Conservation (phyloP, 2,113 vertebrate species). For the Puffinus mauretanicus region DNA sequence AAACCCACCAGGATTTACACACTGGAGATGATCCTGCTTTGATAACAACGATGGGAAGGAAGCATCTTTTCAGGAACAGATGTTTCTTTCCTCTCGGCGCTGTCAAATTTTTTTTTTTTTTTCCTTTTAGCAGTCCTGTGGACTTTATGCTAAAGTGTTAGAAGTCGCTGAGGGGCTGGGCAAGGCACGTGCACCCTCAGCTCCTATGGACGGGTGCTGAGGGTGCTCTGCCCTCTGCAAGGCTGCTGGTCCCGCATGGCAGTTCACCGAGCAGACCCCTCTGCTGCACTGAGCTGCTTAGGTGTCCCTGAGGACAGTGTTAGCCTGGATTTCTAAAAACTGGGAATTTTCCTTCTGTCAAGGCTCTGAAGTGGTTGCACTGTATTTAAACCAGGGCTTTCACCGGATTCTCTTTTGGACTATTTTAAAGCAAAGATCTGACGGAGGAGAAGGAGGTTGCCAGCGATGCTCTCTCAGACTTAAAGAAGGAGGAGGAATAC, state of each 20-base stretch:
- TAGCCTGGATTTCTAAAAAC: conserved; percentile 21
- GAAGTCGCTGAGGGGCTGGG: not conserved
- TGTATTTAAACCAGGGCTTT: conserved; percentile 57
- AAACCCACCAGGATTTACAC: not conserved
- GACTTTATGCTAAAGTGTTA: not conserved
- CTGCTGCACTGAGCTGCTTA: not conserved
- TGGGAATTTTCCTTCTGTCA: conserved; percentile 28
- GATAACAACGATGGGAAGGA: not conserved
- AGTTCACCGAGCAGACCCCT: not conserved
- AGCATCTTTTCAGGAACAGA: not conserved
- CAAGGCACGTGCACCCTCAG: not conserved
- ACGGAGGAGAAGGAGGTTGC: conserved; percentile 71
- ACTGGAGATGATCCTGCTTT: not conserved
- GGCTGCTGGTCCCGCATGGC: not conserved
- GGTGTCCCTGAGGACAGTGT: not conserved
- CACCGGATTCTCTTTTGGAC: conserved; percentile 59
- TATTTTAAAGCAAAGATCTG: conserved; percentile 75
- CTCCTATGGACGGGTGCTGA: not conserved
- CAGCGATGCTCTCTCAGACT: conserved; percentile 66
- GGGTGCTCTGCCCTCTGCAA: not conserved
- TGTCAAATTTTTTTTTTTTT: not conserved
- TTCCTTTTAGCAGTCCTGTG: not conserved
- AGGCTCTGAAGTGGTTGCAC: conserved; percentile 40
- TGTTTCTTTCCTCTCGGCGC: not conserved
- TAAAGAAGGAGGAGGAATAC: conserved; percentile 79